Percentiles rank a stretch among this genome's conserved stretches.
Evolutionary conservation across 2,797 vertebrate genomes (phyloP).

Genomic region (Oreochromis grahami): DNA sequence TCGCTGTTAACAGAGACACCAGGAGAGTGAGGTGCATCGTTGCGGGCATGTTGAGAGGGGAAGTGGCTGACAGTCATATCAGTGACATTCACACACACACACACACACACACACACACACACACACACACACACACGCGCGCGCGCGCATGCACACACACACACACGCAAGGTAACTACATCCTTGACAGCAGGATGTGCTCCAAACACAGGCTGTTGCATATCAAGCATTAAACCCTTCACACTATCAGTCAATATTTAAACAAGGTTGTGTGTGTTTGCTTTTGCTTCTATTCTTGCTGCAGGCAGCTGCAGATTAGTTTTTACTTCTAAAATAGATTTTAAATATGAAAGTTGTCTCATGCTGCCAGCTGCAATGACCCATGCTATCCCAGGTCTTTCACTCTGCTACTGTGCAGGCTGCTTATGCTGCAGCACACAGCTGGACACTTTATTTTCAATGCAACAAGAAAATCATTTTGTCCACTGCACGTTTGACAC

Average conservation of each 20-base stretch:
- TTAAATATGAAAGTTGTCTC: not conserved
- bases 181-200: slow-evolving; percentile 72
- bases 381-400: not conserved
- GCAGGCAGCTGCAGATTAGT: not conserved
- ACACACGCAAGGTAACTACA: slow-evolving; percentile 10
- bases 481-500: not conserved
- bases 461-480: not conserved
- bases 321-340: not conserved
- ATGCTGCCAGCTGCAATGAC: not conserved
- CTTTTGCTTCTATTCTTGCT: not conserved
- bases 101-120: not conserved
- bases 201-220: not conserved
- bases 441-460: not conserved
- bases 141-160: not conserved
- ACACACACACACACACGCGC: not conserved
- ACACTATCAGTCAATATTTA: slow-evolving; percentile 52
- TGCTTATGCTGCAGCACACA: not conserved
- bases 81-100: not conserved
- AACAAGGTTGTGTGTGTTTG: slow-evolving; percentile 25
- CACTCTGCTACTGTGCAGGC: not conserved
- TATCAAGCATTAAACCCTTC: slow-evolving; percentile 15
- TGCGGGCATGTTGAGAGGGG: slow-evolving; percentile 50
- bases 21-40: slow-evolving; percentile 34
- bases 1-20: slow-evolving; percentile 18
- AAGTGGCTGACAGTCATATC: slow-evolving; percentile 9